phyloP scores from a whole-genome alignment of 2,113 vertebrate species.

The Arvicanthis niloticus region DNA sequence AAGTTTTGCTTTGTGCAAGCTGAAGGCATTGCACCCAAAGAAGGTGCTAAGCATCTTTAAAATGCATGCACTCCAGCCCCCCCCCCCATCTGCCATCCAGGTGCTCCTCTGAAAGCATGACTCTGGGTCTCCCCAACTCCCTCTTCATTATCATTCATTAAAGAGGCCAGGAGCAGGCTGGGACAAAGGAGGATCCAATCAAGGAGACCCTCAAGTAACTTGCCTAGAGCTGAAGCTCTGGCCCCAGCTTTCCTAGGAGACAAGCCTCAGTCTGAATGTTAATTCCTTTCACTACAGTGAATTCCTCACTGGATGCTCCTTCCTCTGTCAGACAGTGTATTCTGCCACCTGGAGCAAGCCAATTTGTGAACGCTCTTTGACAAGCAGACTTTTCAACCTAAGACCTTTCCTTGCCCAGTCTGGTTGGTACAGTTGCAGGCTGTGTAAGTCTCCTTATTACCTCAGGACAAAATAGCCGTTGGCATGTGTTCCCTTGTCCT shows the following conservation, averaged over 20 bases:
- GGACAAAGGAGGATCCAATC: background rate
- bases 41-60: background rate
- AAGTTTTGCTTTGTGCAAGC: background rate
- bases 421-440: background rate
- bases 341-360: background rate
- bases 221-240: background rate
- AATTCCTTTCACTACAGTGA: background rate
- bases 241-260: background rate
- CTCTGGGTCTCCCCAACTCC: background rate
- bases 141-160: background rate
- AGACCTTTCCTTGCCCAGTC: background rate
- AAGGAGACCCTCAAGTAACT: background rate
- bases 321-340: constrained; percentile 14
- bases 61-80: background rate
- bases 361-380: background rate
- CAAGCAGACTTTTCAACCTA: background rate
- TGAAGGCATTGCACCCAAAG: background rate
- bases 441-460: background rate
- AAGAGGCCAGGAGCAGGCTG: no score
- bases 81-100: background rate
- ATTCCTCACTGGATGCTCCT: background rate
- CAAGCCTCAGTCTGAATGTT: background rate
- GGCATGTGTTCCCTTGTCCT: background rate
- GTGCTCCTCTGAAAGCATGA: background rate
- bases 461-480: background rate